phyloP scores from a whole-genome alignment of 1,140 invertebrate genomes.

The Orius laevigatus region DNA sequence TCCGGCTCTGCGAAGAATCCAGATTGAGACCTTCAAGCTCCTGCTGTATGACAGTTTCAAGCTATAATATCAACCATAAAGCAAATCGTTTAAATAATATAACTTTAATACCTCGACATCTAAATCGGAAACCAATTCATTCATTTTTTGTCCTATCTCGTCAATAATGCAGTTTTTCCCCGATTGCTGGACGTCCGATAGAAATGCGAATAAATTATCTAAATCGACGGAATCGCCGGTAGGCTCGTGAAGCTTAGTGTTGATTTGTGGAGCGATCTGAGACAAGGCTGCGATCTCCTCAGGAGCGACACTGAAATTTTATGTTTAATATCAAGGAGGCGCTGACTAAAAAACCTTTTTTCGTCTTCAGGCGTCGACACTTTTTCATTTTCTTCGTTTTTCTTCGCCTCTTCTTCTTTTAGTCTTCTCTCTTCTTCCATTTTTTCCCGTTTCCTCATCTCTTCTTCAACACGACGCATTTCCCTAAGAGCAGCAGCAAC shows the following conservation, averaged over 20 bases:
- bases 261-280: constrained; percentile 59
- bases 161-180: constrained; percentile 50
- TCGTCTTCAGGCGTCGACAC: constrained; percentile 35
- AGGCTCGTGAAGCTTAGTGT: constrained; percentile 39
- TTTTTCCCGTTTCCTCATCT: constrained; percentile 64
- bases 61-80: constrained; percentile 16
- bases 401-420: constrained; percentile 31
- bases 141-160: constrained; percentile 73
- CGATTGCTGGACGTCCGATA: constrained; percentile 58
- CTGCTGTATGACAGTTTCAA: constrained; percentile 43
- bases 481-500: constrained; percentile 68
- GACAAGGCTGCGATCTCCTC: constrained; percentile 57
- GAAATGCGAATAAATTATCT: constrained; percentile 84
- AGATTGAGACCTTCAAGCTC: constrained; percentile 27
- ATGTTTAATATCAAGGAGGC: neutral
- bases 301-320: constrained; percentile 45
- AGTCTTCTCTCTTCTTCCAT: constrained; percentile 45
- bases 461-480: constrained; percentile 82
- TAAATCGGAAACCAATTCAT: constrained; percentile 60
- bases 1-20: constrained; percentile 10
- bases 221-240: constrained; percentile 63
- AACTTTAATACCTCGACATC: constrained; percentile 37
- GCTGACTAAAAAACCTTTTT: neutral
- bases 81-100: neutral
- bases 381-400: constrained; percentile 28